Percentiles rank a stretch among this genome's conserved stretches.
These are phyloP conservation scores for Dione juno DNA, from an alignment of 2,888 invertebrate species.

Conservation along the genomic window DNA sequence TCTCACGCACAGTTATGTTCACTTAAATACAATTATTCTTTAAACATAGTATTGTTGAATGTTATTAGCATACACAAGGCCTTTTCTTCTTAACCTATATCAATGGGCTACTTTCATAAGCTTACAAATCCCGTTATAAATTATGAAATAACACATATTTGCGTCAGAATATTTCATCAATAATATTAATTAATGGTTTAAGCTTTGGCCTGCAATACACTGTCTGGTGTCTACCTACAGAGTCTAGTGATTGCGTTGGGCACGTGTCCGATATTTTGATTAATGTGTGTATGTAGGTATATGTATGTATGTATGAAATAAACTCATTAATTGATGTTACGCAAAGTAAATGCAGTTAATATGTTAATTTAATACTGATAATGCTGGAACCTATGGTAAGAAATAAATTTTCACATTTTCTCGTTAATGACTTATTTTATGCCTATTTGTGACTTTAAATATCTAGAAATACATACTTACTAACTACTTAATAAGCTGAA, in stretches of 20 bases:
- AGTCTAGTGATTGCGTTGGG: slow-evolving; percentile 6
- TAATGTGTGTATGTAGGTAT: background rate
- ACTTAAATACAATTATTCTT: slow-evolving; percentile 9
- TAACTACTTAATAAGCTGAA: no score
- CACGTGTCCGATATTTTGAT: slow-evolving; percentile 11
- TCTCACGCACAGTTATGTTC: slow-evolving; percentile 9
- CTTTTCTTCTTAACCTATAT: slow-evolving; percentile 9
- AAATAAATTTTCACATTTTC: background rate
- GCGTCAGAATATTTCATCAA: slow-evolving; percentile 17
- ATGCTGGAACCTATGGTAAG: background rate
- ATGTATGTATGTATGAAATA: slow-evolving; percentile 2
- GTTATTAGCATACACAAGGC: slow-evolving; percentile 11
- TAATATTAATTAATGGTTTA: slow-evolving; percentile 16
- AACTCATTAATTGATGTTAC: background rate
- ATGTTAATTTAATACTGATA: slow-evolving; percentile 3
- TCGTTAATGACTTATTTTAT: background rate
- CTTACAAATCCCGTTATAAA: slow-evolving; percentile 9
- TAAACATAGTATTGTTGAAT: background rate
- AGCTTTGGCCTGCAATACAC: slow-evolving; percentile 11
- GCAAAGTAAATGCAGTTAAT: background rate
- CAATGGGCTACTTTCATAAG: slow-evolving; percentile 10
- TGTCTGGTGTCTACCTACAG: background rate
- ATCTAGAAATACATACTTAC: no score
- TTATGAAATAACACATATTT: slow-evolving; percentile 20
- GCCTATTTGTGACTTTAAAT: no score